Conservation (phyloP, 2,888 invertebrate species). For the Mimachlamys varia region DNA sequence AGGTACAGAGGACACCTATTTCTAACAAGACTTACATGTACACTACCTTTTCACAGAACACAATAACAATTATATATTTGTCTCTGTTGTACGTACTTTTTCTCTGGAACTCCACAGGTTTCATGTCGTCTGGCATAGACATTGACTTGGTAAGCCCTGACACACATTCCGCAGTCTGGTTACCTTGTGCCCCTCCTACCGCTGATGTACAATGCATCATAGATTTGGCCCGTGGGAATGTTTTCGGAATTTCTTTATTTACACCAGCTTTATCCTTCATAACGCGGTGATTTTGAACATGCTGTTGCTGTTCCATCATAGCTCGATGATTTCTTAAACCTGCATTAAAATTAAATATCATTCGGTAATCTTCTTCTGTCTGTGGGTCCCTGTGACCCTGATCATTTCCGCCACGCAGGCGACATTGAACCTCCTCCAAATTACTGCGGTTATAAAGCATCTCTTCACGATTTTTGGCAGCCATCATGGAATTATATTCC, state of each 20-base stretch:
- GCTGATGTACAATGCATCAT: constrained; percentile 49
- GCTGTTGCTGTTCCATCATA: background rate
- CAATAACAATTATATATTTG: background rate
- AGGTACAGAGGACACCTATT: background rate
- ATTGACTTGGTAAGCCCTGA: constrained; percentile 63
- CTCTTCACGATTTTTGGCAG: constrained; percentile 61
- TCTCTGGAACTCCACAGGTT: constrained; percentile 64
- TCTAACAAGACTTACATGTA: background rate
- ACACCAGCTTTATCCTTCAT: background rate
- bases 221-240: constrained; percentile 65
- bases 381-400: background rate
- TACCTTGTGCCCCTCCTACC: background rate
- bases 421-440: background rate
- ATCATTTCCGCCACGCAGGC: background rate
- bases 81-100: constrained; percentile 64
- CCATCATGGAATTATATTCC: constrained; percentile 63
- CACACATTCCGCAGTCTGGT: constrained; percentile 21
- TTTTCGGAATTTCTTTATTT: constrained; percentile 59
- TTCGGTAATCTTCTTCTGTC: constrained; percentile 1
- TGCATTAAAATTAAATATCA: constrained; percentile 43
- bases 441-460: constrained; percentile 36
- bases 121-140: constrained; percentile 70
- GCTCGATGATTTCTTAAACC: background rate
- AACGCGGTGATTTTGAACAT: constrained; percentile 17
- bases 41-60: too few species aligned